Conservation (phyloP, 2,797 vertebrate species). For the Macropodus opercularis region DNA sequence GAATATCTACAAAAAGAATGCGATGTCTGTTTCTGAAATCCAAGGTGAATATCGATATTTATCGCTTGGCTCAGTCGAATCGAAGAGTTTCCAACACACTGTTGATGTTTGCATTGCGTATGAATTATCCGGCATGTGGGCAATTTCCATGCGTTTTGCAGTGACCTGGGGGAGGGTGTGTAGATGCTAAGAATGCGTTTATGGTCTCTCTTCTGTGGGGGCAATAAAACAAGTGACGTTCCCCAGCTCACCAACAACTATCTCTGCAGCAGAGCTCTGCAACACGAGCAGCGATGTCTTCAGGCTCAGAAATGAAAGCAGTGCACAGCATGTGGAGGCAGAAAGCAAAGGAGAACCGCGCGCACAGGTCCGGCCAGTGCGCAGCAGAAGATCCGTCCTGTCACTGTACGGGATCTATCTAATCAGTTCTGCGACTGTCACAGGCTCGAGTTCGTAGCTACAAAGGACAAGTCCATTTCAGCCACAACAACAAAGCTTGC, state of each 20-base stretch:
- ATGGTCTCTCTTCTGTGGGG: constrained; percentile 78
- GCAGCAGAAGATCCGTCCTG: constrained; percentile 36
- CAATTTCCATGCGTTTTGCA: constrained; percentile 65
- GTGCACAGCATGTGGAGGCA: constrained; percentile 46
- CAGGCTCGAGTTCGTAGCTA: constrained; percentile 32
- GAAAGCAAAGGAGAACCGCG: constrained; percentile 11
- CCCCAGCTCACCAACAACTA: constrained; percentile 77
- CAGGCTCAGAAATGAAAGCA: constrained; percentile 42
- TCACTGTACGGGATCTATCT: constrained; percentile 27
- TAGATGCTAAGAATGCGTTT: constrained; percentile 80
- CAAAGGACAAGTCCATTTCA: constrained; percentile 52
- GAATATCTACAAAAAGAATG: constrained; percentile 14
- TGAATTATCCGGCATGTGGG: constrained; percentile 62
- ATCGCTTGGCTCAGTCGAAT: constrained; percentile 43
- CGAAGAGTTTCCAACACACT: constrained; percentile 41
- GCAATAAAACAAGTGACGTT: constrained; percentile 83
- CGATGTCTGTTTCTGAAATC: not conserved
- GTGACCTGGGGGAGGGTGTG: constrained; percentile 65
- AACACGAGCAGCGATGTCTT: constrained; percentile 49
- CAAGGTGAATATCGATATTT: constrained; percentile 35
- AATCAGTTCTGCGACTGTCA: constrained; percentile 48
- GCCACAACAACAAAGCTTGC: not conserved
- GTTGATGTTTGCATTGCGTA: constrained; percentile 60
- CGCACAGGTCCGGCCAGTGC: constrained; percentile 1
- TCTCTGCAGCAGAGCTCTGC: constrained; percentile 71